phyloP scores from a whole-genome alignment of 2,113 vertebrate genomes.

The Apteryx mantelli region DNA sequence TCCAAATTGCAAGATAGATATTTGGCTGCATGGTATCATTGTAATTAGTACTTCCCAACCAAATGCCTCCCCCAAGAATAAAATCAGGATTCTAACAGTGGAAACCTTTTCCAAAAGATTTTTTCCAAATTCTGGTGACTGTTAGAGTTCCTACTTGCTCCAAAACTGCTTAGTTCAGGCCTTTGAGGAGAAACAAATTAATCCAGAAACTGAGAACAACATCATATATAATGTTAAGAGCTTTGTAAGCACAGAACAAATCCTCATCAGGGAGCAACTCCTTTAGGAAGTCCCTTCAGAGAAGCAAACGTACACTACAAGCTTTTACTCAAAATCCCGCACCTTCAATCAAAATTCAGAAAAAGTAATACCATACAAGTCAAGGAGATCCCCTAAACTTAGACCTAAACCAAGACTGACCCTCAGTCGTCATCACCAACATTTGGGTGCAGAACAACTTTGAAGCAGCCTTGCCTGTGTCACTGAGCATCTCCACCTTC shows the following conservation, averaged over 20 bases:
- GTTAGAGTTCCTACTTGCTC: not conserved
- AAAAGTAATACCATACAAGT: not conserved
- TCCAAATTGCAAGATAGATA: not conserved
- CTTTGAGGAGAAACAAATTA: not conserved
- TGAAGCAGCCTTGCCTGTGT: not conserved
- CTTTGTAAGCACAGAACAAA: not conserved
- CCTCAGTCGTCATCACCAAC: not conserved
- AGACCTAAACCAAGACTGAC: not conserved
- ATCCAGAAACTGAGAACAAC: not conserved
- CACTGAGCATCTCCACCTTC: not conserved
- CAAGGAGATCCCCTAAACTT: rapidly evolving
- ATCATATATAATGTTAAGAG: not conserved
- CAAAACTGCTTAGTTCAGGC: not conserved
- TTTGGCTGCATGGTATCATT: rapidly evolving
- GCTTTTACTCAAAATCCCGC: not conserved
- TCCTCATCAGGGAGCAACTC: not conserved
- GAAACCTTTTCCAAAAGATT: not conserved
- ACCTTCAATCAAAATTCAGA: not conserved
- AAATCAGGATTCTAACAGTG: not conserved
- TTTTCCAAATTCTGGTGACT: not conserved
- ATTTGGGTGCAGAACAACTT: not conserved
- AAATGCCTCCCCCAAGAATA: not conserved
- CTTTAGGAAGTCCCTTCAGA: not conserved
- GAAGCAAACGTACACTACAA: rapidly evolving
- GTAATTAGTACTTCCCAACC: not conserved